A percentile compares a stretch with the other conserved stretches of the same genome.
Conservation (phyloP, 2,888 invertebrate species). For the Palloptera scutellata region DNA sequence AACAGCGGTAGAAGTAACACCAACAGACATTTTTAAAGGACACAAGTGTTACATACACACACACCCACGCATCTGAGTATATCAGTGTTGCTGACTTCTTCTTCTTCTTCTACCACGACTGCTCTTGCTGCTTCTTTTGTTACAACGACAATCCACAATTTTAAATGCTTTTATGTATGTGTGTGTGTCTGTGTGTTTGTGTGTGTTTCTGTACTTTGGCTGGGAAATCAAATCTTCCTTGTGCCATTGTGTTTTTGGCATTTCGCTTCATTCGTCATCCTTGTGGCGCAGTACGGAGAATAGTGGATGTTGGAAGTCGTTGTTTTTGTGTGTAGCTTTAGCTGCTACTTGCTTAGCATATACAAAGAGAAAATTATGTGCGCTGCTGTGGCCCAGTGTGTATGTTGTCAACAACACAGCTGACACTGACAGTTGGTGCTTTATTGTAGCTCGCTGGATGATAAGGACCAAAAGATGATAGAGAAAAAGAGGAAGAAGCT, state of each 20-base stretch:
- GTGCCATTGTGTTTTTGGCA: constrained; percentile 52
- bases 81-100: constrained; percentile 7
- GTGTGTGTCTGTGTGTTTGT: constrained; percentile 50
- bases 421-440: constrained; percentile 11
- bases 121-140: neutral
- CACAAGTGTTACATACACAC: constrained; percentile 29
- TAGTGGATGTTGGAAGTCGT: neutral
- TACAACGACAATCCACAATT: neutral
- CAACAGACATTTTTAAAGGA: constrained; percentile 28
- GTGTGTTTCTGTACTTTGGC: constrained; percentile 26
- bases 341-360: constrained; percentile 18
- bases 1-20: constrained; percentile 5
- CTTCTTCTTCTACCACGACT: neutral
- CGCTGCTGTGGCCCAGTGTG: constrained; percentile 29
- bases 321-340: constrained; percentile 21
- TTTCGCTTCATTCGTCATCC: constrained; percentile 61
- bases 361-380: constrained; percentile 34
- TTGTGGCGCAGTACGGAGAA: constrained; percentile 27
- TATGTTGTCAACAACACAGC: constrained; percentile 16
- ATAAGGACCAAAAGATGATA: no score
- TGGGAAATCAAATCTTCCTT: no score
- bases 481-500: neutral
- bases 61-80: constrained; percentile 32
- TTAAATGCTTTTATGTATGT: constrained; percentile 1
- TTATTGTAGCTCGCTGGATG: no score